Evolutionary conservation across 2,113 vertebrate species (phyloP), one percentile per base, ranked within the genome.

Genomic region (Mesoclemmys tuberculata): DNA sequence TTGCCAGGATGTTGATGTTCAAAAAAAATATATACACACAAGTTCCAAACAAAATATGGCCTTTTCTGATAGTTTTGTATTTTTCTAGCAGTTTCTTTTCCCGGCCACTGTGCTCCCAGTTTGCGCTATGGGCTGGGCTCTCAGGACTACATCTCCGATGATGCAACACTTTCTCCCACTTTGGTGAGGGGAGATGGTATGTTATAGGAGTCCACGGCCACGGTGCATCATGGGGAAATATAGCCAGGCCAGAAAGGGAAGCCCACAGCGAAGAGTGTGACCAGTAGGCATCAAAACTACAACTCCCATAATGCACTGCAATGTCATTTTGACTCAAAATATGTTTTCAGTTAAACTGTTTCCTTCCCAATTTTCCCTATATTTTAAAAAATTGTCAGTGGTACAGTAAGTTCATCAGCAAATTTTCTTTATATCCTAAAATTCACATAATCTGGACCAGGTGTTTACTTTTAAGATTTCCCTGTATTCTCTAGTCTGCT

Each of bases 1-100:
- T 94, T 97, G 93, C 96, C 96, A 97, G 94, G 94, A 96, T 92
- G 29, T 38, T 3, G 46, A 94, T 41, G 79, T 87, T 94, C 95
- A 91, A 46, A 68, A 94, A 95, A 58, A 82, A 49, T 18, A 51
- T 48, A 51, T 84, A 61, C 48, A 91, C 78, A 85, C 52, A 52
- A 71, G n/a, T 49, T 31, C 13, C 44, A 77, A 82, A 75, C 89
- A 38, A 16, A 16, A 80, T n/a, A 51, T 35, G 5, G 1, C 0
- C 5, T 0, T 14, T 87, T 56, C 68, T 87, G 90, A 86, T 10
- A 52, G 48, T 61, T 80, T 8, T 3, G 44, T 90, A 80, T 85
- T 87, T 88, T 6, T 51, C 71, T 94, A 49, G 87, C 44, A 88
- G 7, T 51, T 56, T 61, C 58, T 82, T 90, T 12, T 89, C 93